phyloP scores from a whole-genome alignment of 2,797 vertebrate species.

The Dermochelys coriacea region DNA sequence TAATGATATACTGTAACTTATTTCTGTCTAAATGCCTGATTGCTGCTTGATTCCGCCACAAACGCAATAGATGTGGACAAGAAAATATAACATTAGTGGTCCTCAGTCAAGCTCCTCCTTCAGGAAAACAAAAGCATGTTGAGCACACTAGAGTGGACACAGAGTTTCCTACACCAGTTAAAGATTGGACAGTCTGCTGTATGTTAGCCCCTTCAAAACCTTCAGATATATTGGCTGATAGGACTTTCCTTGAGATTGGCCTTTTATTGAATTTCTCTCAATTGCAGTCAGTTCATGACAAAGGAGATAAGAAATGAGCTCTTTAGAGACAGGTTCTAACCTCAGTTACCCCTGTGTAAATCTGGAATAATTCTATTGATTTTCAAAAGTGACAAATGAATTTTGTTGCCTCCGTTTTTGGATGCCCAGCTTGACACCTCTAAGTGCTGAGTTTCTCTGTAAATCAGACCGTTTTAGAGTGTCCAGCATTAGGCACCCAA shows the following conservation, averaged over 20 bases:
- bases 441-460: neutral
- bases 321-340: neutral
- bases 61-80: neutral
- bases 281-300: neutral
- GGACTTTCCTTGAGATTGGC: neutral
- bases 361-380: neutral
- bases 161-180: neutral
- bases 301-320: neutral
- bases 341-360: neutral
- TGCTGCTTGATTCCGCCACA: neutral
- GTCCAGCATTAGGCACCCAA: neutral
- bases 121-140: neutral
- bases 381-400: neutral
- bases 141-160: neutral
- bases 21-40: neutral
- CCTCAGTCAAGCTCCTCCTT: neutral
- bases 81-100: neutral
- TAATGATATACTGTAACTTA: neutral
- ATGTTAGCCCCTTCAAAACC: neutral
- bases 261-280: neutral
- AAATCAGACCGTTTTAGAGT: neutral
- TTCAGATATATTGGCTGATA: neutral
- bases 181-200: neutral
- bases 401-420: neutral
- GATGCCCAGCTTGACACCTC: accelerated